phyloP scores from a whole-genome alignment of 2,113 vertebrate genomes.

The Poeciliopsis retropinna region DNA sequence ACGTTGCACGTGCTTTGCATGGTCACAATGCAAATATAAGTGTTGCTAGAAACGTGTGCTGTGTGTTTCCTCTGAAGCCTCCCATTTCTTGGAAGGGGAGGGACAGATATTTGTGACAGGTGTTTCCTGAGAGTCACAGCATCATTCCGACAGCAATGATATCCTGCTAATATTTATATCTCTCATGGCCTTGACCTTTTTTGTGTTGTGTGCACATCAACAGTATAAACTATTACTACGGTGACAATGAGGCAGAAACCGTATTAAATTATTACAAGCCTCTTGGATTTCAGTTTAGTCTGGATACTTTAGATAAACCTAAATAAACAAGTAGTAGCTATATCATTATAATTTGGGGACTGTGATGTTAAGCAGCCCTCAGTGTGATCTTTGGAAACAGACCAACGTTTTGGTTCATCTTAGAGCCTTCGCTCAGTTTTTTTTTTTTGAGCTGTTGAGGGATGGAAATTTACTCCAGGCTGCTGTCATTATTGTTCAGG shows the following conservation, averaged over 20 bases:
- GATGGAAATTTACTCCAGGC: slow-evolving; percentile 36
- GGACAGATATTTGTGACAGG: slow-evolving; percentile 35
- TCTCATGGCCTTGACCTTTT: slow-evolving; percentile 14
- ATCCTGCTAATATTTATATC: slow-evolving; percentile 18
- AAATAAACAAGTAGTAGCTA: not conserved
- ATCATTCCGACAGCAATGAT: not conserved
- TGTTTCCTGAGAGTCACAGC: slow-evolving; percentile 49
- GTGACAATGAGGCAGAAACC: not conserved
- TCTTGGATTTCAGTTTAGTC: not conserved
- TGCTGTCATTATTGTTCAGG: slow-evolving; percentile 46
- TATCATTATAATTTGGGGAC: slow-evolving; percentile 3
- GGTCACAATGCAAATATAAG: not conserved
- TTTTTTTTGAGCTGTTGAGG: slow-evolving; percentile 28
- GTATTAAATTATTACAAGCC: not conserved
- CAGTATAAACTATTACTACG: not conserved
- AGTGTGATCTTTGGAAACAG: slow-evolving; percentile 42
- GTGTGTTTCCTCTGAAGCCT: slow-evolving; percentile 25
- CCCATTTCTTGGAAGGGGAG: slow-evolving; percentile 34
- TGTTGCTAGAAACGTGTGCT: not conserved
- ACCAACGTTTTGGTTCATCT: slow-evolving; percentile 33
- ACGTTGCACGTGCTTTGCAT: not conserved
- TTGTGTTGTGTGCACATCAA: slow-evolving; percentile 5
- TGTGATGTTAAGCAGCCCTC: slow-evolving; percentile 19
- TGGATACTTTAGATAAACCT: not conserved
- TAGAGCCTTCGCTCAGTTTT: slow-evolving; percentile 30